Conservation (phyloP, 2,888 invertebrate species). For the Embidobia sp. region DNA sequence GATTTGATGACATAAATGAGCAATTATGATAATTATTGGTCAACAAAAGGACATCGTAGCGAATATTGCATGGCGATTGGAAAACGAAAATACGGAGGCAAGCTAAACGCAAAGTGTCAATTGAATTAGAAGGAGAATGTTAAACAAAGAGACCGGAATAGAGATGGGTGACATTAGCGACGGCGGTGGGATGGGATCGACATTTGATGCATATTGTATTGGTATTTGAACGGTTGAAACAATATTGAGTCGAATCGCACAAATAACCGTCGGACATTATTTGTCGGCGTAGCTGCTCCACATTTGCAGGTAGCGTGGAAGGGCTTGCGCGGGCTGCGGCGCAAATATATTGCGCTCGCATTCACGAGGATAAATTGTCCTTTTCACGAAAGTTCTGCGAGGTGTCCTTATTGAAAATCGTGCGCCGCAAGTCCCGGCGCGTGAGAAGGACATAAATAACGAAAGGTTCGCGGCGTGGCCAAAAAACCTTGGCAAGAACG, state of each 20-base stretch:
- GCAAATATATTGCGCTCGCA: constrained; percentile 61
- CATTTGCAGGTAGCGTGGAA: constrained; percentile 60
- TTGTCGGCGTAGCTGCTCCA: constrained; percentile 64
- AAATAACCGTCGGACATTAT: constrained; percentile 68
- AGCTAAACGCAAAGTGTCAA: constrained; percentile 26
- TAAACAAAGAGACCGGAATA: constrained; percentile 38
- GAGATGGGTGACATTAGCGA: constrained; percentile 39
- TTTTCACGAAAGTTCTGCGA: constrained; percentile 63
- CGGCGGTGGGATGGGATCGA: constrained; percentile 25
- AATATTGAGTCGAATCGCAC: constrained; percentile 68
- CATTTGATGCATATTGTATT: constrained; percentile 69
- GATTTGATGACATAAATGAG: no score
- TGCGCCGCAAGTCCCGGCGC: constrained; percentile 57
- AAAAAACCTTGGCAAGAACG: constrained; percentile 64
- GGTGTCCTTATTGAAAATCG: constrained; percentile 67
- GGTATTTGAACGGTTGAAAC: constrained; percentile 67
- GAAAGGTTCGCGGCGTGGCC: constrained; percentile 54
- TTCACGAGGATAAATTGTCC: constrained; percentile 65
- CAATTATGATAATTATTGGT: no score
- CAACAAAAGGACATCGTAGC: no score
- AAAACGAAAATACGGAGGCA: no score
- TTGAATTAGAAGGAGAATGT: constrained; percentile 55
- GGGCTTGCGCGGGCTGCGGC: constrained; percentile 28
- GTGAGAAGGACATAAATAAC: constrained; percentile 64
- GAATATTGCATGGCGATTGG: no score